These are phyloP conservation scores for Zaprionus lachaisei DNA, from an alignment of 1,140 invertebrate species.

Conservation along the genomic window DNA sequence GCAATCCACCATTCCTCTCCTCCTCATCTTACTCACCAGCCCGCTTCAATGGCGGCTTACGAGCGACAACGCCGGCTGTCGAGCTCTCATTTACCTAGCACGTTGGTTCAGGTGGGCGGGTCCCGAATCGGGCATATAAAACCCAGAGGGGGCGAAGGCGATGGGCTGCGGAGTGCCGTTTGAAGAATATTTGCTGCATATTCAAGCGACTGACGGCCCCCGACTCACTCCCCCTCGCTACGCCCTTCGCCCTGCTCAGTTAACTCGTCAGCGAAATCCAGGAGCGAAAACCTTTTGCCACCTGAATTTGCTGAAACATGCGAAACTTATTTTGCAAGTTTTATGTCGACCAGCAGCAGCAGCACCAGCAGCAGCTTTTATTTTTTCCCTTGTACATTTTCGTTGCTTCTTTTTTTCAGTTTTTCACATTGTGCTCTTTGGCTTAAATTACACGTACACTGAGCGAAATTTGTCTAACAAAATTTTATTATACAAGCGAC, in stretches of 20 bases:
- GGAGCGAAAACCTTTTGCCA: conserved; percentile 46
- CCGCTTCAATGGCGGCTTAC: conserved; percentile 54
- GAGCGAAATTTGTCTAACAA: conserved; percentile 19
- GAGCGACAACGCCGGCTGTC: conserved; percentile 35
- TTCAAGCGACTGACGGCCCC: conserved; percentile 56
- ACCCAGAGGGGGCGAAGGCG: conserved; percentile 32
- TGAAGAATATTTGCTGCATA: conserved; percentile 81
- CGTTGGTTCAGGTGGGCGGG: conserved; percentile 56
- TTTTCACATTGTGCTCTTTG: conserved; percentile 72
- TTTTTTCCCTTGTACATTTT: conserved; percentile 68
- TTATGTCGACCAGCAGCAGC: conserved; percentile 73
- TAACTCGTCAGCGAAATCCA: conserved; percentile 56
- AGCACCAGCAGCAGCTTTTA: conserved; percentile 64
- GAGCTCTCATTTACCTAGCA: conserved; percentile 68
- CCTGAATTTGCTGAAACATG: conserved; percentile 77
- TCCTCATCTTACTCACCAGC: background rate
- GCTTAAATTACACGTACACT: conserved; percentile 71
- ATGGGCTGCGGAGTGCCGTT: conserved; percentile 43
- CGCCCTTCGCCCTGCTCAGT: background rate
- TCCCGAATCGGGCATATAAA: conserved; percentile 64
- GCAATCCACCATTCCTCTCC: background rate
- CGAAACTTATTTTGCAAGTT: conserved; percentile 83
- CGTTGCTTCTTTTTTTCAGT: conserved; percentile 63
- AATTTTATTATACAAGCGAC: background rate
- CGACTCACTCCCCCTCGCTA: background rate